These are phyloP conservation scores for roundworm (Caenorhabditis elegans) DNA, from an alignment of 1,140 invertebrate species.

Conservation along the genomic window DNA sequence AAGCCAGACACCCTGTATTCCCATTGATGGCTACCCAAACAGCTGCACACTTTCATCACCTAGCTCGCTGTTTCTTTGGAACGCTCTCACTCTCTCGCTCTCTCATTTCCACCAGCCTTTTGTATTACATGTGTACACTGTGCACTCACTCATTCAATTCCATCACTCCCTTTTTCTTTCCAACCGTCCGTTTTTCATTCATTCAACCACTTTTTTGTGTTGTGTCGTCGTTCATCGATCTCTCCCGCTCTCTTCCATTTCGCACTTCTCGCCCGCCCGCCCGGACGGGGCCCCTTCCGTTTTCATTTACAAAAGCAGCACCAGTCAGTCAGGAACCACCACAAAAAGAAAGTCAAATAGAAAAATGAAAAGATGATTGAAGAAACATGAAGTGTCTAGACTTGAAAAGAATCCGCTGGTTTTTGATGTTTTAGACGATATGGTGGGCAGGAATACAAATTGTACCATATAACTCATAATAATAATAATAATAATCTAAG, in stretches of 20 bases:
- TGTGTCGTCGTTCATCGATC: slow-evolving; percentile 8
- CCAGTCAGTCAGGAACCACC: too few relatives aligned
- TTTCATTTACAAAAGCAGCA: slow-evolving; percentile 24
- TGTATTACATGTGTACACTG: slow-evolving; percentile 30
- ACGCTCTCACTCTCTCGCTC: background rate
- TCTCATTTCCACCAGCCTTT: background rate
- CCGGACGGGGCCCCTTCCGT: background rate
- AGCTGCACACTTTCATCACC: too few relatives aligned
- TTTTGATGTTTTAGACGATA: too few relatives aligned
- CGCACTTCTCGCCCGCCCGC: background rate
- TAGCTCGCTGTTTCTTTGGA: background rate
- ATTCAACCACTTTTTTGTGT: background rate
- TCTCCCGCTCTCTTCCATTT: background rate
- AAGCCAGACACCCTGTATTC: too few relatives aligned
- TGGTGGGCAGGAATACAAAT: too few relatives aligned
- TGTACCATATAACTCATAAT: too few relatives aligned
- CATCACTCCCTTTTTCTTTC: too few relatives aligned
- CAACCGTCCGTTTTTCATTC: slow-evolving; percentile 4
- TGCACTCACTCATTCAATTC: slow-evolving; percentile 14
- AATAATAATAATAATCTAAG: too few relatives aligned
- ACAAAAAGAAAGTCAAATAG: slow-evolving; percentile 22
- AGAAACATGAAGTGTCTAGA: background rate
- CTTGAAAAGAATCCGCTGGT: background rate
- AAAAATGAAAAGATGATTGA: background rate
- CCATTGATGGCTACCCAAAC: too few relatives aligned